phyloP scores from a whole-genome alignment of 1,140 invertebrate genomes.

The Tachypleus tridentatus region DNA sequence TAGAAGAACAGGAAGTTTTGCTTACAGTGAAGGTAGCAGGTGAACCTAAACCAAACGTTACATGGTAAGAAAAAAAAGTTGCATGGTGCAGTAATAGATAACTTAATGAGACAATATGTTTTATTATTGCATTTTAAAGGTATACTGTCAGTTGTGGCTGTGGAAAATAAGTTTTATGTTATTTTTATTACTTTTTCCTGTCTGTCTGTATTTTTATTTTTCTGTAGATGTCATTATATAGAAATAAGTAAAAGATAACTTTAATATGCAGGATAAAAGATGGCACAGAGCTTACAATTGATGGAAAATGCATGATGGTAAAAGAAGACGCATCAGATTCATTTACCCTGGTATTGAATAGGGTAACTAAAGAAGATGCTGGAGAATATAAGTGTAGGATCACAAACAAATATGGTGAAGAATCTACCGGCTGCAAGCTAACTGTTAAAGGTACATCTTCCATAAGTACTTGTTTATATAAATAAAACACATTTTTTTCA shows the following conservation, averaged over 20 bases:
- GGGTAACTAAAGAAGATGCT: conserved; percentile 62
- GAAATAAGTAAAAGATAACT: conserved; percentile 14
- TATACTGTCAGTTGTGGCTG: no score
- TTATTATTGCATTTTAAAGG: no score
- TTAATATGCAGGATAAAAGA: conserved; percentile 32
- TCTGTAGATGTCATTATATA: no score
- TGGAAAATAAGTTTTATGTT: no score
- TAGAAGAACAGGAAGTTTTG: conserved; percentile 63
- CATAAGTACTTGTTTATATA: no score
- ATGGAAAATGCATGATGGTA: conserved; percentile 40
- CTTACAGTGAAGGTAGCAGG: conserved; percentile 75
- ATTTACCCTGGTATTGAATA: conserved; percentile 78
- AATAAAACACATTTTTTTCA: no score
- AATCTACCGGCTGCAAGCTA: conserved; percentile 27
- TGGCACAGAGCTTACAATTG: conserved; percentile 27
- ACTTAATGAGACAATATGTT: no score
- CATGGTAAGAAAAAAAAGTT: conserved; percentile 33
- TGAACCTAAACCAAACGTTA: conserved; percentile 62
- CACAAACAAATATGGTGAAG: conserved; percentile 57
- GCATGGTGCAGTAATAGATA: no score
- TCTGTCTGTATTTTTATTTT: no score
- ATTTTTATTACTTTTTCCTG: no score
- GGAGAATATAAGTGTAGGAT: conserved; percentile 85
- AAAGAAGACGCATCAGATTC: conserved; percentile 83
- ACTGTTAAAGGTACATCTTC: conserved; percentile 29